Percentiles rank a stretch among this genome's conserved stretches.
Evolutionary conservation across 2,888 invertebrate species (phyloP).

Genomic region (Conchocele bisecta): DNA sequence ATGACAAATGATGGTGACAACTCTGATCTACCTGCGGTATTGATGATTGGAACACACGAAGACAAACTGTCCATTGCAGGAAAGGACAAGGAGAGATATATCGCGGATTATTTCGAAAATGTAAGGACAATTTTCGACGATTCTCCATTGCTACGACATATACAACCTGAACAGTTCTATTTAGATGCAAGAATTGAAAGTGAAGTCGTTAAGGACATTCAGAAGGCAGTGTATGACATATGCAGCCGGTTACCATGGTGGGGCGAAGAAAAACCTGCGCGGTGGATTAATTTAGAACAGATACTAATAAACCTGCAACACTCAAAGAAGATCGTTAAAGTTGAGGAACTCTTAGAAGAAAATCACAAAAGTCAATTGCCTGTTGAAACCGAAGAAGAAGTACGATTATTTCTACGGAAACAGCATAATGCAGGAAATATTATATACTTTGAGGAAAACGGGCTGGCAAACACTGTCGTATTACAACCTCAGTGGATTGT

Average conservation of each 20-base stretch:
- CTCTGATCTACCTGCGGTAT: constrained; percentile 9
- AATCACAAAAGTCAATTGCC: not conserved
- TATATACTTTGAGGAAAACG: constrained; percentile 7
- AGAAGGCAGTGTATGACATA: not conserved
- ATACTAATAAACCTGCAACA: not conserved
- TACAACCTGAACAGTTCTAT: constrained; percentile 20
- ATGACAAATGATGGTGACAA: not conserved
- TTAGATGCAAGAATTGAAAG: not conserved
- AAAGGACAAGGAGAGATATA: constrained; percentile 4
- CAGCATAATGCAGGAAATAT: constrained; percentile 5
- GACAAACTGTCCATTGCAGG: constrained; percentile 5
- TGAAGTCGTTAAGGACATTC: not conserved
- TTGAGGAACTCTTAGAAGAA: not conserved
- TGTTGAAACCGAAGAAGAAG: not conserved
- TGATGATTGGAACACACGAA: constrained; percentile 41
- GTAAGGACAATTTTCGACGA: constrained; percentile 20
- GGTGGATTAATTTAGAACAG: constrained; percentile 11
- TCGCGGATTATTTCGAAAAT: constrained; percentile 9
- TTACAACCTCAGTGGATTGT: not conserved
- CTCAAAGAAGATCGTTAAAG: not conserved
- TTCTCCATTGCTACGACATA: constrained; percentile 27
- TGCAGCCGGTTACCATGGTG: not conserved
- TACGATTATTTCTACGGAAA: constrained; percentile 3
- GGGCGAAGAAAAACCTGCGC: constrained; percentile 1
- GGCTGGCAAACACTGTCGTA: not conserved